These are phyloP conservation scores for Pollenia griseotomentosa DNA, from an alignment of 2,888 invertebrate genomes.

Conservation along the genomic window DNA sequence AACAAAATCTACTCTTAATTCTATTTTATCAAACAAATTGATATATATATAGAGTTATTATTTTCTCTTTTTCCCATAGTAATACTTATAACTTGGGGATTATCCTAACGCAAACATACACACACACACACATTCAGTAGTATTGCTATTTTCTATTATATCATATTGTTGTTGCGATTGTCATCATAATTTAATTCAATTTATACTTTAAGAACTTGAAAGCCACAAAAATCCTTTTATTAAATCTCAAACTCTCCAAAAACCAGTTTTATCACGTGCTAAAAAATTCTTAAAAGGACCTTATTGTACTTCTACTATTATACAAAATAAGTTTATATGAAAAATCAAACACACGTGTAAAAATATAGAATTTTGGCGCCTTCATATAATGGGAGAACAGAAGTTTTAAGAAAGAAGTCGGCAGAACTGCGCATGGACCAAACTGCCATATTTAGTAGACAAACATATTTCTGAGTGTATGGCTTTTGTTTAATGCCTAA, in stretches of 20 bases:
- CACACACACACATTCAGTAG: background rate
- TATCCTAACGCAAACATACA: slow-evolving; percentile 55
- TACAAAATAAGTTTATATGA: background rate
- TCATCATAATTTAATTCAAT: slow-evolving; percentile 51
- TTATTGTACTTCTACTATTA: background rate
- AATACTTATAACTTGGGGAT: slow-evolving; percentile 62
- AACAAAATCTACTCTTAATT: slow-evolving; percentile 81
- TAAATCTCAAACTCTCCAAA: slow-evolving; percentile 35
- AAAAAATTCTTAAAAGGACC: slow-evolving; percentile 53
- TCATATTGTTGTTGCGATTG: slow-evolving; percentile 7
- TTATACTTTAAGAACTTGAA: slow-evolving; percentile 54
- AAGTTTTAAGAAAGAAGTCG: background rate
- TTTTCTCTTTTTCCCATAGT: slow-evolving; percentile 53
- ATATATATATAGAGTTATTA: slow-evolving; percentile 1
- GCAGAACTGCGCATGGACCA: slow-evolving; percentile 67
- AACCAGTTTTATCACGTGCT: slow-evolving; percentile 19
- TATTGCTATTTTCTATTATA: background rate
- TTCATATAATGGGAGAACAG: slow-evolving; percentile 80
- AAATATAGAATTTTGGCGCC: slow-evolving; percentile 83
- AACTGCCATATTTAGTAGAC: background rate
- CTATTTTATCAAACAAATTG: slow-evolving; percentile 42
- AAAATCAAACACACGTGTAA: slow-evolving; percentile 71
- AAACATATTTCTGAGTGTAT: background rate
- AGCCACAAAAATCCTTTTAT: slow-evolving; percentile 47
- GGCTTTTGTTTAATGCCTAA: background rate